Percentiles rank a stretch among this genome's conserved stretches.
Conservation (phyloP, 2,797 vertebrate genomes). For the Sorex maritimensis region DNA sequence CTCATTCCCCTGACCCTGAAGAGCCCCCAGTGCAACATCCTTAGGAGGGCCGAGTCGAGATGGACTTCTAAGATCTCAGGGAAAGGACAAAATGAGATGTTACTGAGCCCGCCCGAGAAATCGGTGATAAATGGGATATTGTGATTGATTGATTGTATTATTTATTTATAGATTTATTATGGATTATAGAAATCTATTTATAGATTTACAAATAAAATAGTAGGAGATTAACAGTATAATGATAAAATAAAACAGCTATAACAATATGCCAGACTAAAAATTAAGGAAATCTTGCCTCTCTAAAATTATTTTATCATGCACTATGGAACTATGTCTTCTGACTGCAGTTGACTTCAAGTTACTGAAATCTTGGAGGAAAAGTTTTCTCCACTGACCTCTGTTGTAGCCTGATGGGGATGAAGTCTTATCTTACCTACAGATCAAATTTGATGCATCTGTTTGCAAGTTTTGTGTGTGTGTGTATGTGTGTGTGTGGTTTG, state of each 20-base stretch:
- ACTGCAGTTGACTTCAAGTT: not conserved
- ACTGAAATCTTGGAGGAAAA: not conserved
- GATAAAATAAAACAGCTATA: not conserved
- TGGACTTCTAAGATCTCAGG: too few species aligned
- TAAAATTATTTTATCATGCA: not conserved
- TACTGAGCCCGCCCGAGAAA: too few species aligned
- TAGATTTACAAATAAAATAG: not conserved
- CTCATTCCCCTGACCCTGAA: too few species aligned
- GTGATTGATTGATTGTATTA: too few species aligned
- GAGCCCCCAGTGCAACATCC: too few species aligned
- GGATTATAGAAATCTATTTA: too few species aligned
- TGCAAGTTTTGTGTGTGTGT: not conserved
- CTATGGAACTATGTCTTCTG: not conserved
- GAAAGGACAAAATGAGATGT: too few species aligned
- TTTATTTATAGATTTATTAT: too few species aligned
- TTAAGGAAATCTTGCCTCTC: not conserved
- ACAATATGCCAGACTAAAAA: not conserved
- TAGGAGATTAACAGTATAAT: not conserved
- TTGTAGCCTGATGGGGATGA: not conserved
- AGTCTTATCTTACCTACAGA: not conserved
- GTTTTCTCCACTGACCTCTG: not conserved
- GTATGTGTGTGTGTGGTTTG: not conserved
- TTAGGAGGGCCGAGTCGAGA: too few species aligned
- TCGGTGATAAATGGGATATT: too few species aligned
- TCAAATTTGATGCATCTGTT: too few species aligned